Evolutionary conservation across 64 coral and sea anemone species (phyloP), one percentile per base, ranked within the genome.

Genomic region (Astreopora myriophthalma): DNA sequence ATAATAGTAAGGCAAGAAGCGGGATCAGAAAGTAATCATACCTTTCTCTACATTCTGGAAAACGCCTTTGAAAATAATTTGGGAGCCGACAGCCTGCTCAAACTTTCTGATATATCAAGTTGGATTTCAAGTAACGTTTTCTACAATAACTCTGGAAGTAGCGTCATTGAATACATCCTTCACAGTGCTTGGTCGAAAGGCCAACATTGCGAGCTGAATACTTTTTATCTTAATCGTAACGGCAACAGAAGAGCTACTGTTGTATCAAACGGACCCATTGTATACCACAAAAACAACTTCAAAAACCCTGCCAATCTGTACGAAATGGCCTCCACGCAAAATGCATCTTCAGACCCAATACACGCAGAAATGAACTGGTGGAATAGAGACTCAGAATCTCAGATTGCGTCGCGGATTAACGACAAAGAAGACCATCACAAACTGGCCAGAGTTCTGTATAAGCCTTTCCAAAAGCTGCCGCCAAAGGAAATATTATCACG

Each of bases 261-360:
- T 35, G 26, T n/a, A 7, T 79, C 94, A 44, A 87, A 92, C 63
- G 94, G 94, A 27, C 94, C 89, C 7, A 87, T 92, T 73, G 16
- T 34, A 25, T 95, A 87, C 40, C 76, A 48, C 17, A 48, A 67
- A 17, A 92, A 91, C 37, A 95, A 66, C 44, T 74, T 95, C 11
- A 92, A 92, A 72, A 95, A 95, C 82, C 94, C 94, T 4, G 28
- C 77, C 1, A 92, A 87, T 46, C 40, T 95, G 33, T 95, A 95
- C 40, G 94, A 95, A 51, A 31, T 95, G 1, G 38, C 38, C 28
- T 87, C 89, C 9, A 92, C 30, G 20, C 22, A 6, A 35, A 42
- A 48, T 17, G 26, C 86, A 17, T 74, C 71, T 16, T 63, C 85
- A 19, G 35, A 83, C 28, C 65, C 65, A 0, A 64, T 84, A n/a